These are phyloP conservation scores for Napeogenes sylphis DNA, from an alignment of 2,888 invertebrate genomes.

Conservation along the genomic window DNA sequence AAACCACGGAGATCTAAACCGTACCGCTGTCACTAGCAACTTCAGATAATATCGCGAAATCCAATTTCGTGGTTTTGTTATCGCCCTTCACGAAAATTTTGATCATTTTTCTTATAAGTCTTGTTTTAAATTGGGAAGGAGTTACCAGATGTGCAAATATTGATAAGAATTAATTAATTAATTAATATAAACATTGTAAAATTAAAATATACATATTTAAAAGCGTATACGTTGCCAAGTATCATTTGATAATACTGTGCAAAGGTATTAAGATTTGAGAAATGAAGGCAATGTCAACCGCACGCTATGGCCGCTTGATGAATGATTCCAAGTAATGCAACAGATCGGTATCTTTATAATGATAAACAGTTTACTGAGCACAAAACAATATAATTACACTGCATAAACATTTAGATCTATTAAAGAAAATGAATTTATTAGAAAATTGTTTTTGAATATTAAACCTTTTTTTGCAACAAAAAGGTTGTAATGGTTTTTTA, in stretches of 20 bases:
- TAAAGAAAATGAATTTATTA: too few relatives aligned
- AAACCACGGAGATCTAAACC: slow-evolving; percentile 40
- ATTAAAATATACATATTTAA: not conserved
- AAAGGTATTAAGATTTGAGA: slow-evolving; percentile 66
- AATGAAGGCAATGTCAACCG: slow-evolving; percentile 66
- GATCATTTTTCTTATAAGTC: slow-evolving; percentile 45
- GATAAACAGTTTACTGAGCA: slow-evolving; percentile 28
- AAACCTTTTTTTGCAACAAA: too few relatives aligned
- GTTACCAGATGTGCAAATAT: not conserved
- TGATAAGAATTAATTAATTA: slow-evolving; percentile 1
- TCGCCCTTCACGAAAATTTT: slow-evolving; percentile 64
- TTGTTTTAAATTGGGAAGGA: not conserved
- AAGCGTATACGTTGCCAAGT: slow-evolving; percentile 14
- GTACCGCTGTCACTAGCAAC: slow-evolving; percentile 45
- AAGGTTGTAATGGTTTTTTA: too few relatives aligned
- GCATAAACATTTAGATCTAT: too few relatives aligned
- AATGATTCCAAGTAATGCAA: slow-evolving; percentile 61
- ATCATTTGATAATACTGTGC: slow-evolving; percentile 27
- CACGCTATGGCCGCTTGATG: slow-evolving; percentile 60
- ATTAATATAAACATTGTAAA: not conserved
- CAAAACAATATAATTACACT: slow-evolving; percentile 10
- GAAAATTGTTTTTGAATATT: too few relatives aligned
- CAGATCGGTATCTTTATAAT: slow-evolving; percentile 41
- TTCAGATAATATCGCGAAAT: slow-evolving; percentile 74
- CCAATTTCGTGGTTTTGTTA: slow-evolving; percentile 77